phyloP scores from a whole-genome alignment of 2,113 vertebrate species.

The Oncorhynchus gorbuscha region DNA sequence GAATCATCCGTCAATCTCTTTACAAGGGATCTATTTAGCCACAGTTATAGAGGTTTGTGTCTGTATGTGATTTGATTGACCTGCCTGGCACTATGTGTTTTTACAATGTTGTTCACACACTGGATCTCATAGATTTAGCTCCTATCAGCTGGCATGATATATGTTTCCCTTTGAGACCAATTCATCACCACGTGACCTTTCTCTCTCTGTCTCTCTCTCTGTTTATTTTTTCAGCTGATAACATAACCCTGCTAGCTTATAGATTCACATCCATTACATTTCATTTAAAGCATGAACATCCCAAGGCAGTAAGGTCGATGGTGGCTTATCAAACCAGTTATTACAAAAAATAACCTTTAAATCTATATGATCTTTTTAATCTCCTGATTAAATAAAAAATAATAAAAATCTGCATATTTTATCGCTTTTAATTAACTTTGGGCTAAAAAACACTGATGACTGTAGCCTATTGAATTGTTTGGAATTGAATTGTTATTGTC shows the following conservation, averaged over 20 bases:
- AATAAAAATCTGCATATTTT: constrained; percentile 34
- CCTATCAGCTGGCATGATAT: too few relatives aligned
- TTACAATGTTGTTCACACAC: neutral
- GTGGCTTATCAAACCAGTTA: constrained; percentile 13
- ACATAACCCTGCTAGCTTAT: neutral
- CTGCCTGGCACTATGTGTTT: too few relatives aligned
- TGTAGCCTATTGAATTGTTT: constrained; percentile 43
- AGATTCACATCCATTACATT: neutral
- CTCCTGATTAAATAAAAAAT: too few relatives aligned
- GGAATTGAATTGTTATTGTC: constrained; percentile 52
- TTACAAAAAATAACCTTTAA: constrained; percentile 18
- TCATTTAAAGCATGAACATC: neutral
- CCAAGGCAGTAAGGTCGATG: neutral
- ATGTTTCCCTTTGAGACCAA: neutral
- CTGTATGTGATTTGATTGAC: too few relatives aligned
- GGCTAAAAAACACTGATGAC: neutral
- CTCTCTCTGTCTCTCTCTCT: neutral
- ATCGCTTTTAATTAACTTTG: constrained; percentile 42
- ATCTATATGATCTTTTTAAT: constrained; percentile 33
- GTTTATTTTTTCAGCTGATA: neutral
- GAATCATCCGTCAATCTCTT: constrained; percentile 32
- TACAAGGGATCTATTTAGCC: constrained; percentile 17
- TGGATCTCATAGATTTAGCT: neutral
- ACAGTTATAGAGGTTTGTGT: neutral
- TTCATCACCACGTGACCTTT: neutral